Base-by-base conservation (phyloP, 2,113 vertebrate species). In the Calypte anna region DNA sequence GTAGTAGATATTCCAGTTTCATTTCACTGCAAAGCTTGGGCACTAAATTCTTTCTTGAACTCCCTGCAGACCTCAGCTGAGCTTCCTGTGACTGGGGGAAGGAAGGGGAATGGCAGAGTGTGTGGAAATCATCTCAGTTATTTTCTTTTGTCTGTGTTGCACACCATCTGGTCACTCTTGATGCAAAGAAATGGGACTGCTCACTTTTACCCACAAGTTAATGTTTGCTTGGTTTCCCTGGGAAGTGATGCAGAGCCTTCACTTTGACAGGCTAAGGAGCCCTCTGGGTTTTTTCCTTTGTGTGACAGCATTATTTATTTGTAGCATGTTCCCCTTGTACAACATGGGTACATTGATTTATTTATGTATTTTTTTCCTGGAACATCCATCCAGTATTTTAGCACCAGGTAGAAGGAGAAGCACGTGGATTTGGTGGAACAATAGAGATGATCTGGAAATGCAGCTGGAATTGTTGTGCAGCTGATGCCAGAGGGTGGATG, bases 71-170 rank as follows among this genome's bases (percentile, higher is more conserved):
- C 76, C 51, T 83, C 66, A 30, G 38, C 72, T 69, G 63, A 69
- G 82, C 91, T 12, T n/a, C 64, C 57, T 84, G 63, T 15, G 3
- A 2, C 3, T 5, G 55, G 22, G 64, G 14, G 38, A 50, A 16
- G n/a, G 44, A 48, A 8, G 11, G 18, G 57, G 48, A 69, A 53
- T 27, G 17, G 46, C 74, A 15, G 8, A 61, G 51, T 3, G 30
- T 2, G 9, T 7, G 19, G 20, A 53, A 59, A 58, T 6, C 44
- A 3, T 0, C 2, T 2, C 20, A 54, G 28, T 48, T 0, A 24
- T 14, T 31, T 59, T 27, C 4, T 44, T 43, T 22, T 13, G 19
- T 48, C 59, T 30, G 1, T 6, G 1, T 79, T 20, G 12, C 48
- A 7, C 51, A 15, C 40, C 40, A 40, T 13, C 4, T 14, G 25